Evolutionary conservation across 1,140 invertebrate genomes (phyloP).

Genomic region (Heliconius hermathena): DNA sequence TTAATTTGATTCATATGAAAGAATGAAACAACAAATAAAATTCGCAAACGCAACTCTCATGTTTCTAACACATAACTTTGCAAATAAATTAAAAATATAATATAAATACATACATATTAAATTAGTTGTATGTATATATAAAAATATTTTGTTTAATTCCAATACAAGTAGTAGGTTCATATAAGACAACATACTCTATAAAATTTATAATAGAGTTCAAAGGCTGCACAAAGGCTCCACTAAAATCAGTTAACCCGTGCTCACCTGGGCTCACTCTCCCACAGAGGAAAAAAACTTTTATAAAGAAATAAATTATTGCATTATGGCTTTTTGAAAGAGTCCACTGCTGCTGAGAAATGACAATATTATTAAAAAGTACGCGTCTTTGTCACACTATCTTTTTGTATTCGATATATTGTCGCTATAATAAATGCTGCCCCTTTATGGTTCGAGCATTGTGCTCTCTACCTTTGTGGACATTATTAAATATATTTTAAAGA

Average conservation of each 20-base stretch:
- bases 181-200: slow-evolving; percentile 13
- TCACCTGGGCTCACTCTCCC: slow-evolving; percentile 73
- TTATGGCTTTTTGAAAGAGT: slow-evolving; percentile 82
- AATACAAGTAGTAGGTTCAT: neutral
- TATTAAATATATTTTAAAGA: slow-evolving; percentile 82
- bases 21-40: too few species aligned
- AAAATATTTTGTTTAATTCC: neutral
- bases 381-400: slow-evolving; percentile 80
- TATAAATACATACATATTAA: too few species aligned
- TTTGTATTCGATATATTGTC: slow-evolving; percentile 81
- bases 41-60: too few species aligned
- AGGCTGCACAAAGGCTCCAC: slow-evolving; percentile 49
- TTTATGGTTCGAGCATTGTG: slow-evolving; percentile 77
- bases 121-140: too few species aligned
- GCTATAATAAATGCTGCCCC: slow-evolving; percentile 79
- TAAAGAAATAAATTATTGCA: slow-evolving; percentile 82
- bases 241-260: slow-evolving; percentile 71
- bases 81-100: too few species aligned
- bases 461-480: slow-evolving; percentile 76
- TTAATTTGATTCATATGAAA: too few species aligned
- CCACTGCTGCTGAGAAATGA: slow-evolving; percentile 81
- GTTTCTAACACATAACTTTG: too few species aligned
- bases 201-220: slow-evolving; percentile 42
- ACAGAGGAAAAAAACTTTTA: slow-evolving; percentile 76
- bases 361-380: slow-evolving; percentile 82